These are phyloP conservation scores for Notarius lentiginosus DNA, from an alignment of 2,113 vertebrate genomes.

Conservation along the genomic window DNA sequence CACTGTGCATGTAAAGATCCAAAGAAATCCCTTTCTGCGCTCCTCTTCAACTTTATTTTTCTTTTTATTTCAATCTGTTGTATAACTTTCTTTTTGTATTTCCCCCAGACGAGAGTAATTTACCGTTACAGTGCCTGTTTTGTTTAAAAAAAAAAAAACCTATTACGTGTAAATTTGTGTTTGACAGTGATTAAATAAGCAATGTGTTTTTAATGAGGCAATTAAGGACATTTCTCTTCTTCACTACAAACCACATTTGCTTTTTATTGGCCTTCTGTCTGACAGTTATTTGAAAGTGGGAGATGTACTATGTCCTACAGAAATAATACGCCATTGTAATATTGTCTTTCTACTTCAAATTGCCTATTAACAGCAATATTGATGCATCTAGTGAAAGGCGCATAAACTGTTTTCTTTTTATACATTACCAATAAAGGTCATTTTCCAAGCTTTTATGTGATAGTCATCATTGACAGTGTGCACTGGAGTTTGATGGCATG, in stretches of 20 bases:
- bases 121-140: neutral
- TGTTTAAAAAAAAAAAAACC: neutral
- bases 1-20: slow-evolving; percentile 69
- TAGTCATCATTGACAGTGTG: neutral
- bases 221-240: neutral
- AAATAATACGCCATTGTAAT: slow-evolving; percentile 55
- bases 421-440: slow-evolving; percentile 76
- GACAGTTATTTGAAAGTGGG: slow-evolving; percentile 17
- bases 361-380: slow-evolving; percentile 64
- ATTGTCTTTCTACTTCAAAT: slow-evolving; percentile 49
- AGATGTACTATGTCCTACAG: slow-evolving; percentile 40
- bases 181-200: neutral
- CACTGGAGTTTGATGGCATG: neutral
- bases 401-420: slow-evolving; percentile 60
- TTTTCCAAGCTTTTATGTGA: slow-evolving; percentile 66
- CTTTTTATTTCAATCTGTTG: slow-evolving; percentile 29
- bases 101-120: slow-evolving; percentile 54
- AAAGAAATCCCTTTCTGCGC: slow-evolving; percentile 50
- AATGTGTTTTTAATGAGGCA: slow-evolving; percentile 2
- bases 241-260: neutral
- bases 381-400: slow-evolving; percentile 65
- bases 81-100: slow-evolving; percentile 42
- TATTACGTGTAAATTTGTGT: neutral
- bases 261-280: slow-evolving; percentile 2
- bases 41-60: slow-evolving; percentile 23